phyloP scores from a whole-genome alignment of 2,797 vertebrate genomes.

The Myotis daubentonii region DNA sequence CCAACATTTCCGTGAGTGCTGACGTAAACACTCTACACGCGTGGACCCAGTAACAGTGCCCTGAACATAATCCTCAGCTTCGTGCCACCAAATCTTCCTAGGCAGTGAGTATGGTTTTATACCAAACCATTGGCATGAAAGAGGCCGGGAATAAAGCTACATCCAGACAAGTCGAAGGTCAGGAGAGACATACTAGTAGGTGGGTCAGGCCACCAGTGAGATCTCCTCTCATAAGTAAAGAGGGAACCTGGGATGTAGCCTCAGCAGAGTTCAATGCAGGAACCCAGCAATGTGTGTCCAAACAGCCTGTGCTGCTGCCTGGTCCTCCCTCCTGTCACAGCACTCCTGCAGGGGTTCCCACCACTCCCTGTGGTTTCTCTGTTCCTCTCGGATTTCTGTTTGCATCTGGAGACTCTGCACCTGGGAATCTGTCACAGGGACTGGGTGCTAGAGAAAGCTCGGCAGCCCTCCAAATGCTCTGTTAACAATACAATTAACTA shows the following conservation, averaged over 20 bases:
- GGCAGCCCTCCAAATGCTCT: slow-evolving; percentile 74
- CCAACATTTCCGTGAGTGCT: background rate
- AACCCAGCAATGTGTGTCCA: no score
- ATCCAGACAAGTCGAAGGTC: background rate
- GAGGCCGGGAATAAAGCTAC: background rate
- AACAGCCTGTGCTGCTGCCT: background rate
- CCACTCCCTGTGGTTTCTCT: slow-evolving; percentile 45
- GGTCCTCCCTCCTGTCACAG: background rate
- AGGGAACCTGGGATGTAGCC: no score
- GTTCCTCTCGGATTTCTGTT: slow-evolving; percentile 59
- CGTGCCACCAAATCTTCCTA: background rate
- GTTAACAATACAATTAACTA: slow-evolving; percentile 68
- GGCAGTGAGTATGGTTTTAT: background rate
- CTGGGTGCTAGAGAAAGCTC: slow-evolving; percentile 38
- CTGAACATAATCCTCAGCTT: background rate
- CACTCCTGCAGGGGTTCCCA: background rate
- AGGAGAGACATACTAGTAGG: background rate
- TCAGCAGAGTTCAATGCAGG: no score
- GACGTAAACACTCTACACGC: background rate
- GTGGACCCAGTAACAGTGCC: background rate
- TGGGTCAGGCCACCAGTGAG: background rate
- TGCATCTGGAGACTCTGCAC: background rate
- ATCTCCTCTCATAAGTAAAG: background rate
- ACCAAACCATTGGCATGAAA: background rate
- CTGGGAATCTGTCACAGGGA: slow-evolving; percentile 41